Percentiles rank a stretch among this genome's conserved stretches.
phyloP scores from a whole-genome alignment of 2,797 vertebrate genomes.

The Gadopsis bispinosus region DNA sequence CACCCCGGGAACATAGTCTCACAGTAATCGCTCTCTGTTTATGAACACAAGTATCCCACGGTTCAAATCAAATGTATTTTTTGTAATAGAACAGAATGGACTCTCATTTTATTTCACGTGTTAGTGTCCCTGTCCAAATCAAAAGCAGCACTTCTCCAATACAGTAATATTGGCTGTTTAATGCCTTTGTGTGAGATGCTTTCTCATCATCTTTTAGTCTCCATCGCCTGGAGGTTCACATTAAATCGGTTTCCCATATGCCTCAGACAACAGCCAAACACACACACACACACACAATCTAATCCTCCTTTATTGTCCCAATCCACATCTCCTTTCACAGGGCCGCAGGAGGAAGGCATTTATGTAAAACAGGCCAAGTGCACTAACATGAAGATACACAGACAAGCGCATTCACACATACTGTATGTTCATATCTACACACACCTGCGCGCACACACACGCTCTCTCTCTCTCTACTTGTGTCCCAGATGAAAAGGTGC shows the following conservation, averaged over 20 bases:
- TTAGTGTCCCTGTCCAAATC: constrained; percentile 41
- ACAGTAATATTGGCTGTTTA: constrained; percentile 56
- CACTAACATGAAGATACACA: constrained; percentile 41
- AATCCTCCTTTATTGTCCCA: constrained; percentile 73
- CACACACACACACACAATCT: constrained; percentile 55
- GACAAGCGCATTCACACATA: constrained; percentile 22
- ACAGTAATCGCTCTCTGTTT: constrained; percentile 64
- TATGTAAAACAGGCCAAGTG: constrained; percentile 63
- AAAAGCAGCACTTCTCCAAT: constrained; percentile 50
- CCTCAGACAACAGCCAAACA: constrained; percentile 51
- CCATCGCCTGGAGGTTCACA: constrained; percentile 58
- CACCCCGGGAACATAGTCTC: constrained; percentile 63
- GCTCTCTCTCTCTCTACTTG: background rate
- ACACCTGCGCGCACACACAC: background rate
- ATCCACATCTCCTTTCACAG: constrained; percentile 63
- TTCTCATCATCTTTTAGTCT: constrained; percentile 71
- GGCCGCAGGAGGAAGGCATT: constrained; percentile 58
- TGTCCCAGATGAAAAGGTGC: constrained; percentile 53
- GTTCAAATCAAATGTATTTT: constrained; percentile 23
- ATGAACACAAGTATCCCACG: constrained; percentile 43
- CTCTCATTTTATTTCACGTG: constrained; percentile 29
- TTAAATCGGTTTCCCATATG: constrained; percentile 67
- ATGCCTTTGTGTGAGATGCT: constrained; percentile 63
- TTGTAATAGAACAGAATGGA: constrained; percentile 33
- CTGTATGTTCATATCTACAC: constrained; percentile 1